Percentiles rank a stretch among this genome's conserved stretches.
phyloP scores from a whole-genome alignment of 2,888 invertebrate genomes.

The Ellobium chinense region DNA sequence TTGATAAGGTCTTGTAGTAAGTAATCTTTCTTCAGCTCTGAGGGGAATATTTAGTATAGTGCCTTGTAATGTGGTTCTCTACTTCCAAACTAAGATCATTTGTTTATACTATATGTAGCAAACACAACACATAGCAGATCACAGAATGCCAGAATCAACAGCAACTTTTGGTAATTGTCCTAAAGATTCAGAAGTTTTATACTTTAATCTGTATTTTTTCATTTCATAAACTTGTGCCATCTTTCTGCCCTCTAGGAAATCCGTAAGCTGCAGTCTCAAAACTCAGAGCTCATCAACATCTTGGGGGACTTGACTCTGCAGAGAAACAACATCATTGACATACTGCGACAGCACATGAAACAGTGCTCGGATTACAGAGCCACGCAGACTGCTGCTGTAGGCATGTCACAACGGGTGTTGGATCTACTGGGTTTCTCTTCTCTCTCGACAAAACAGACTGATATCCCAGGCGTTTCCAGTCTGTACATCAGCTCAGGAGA shows the following conservation, averaged over 20 bases:
- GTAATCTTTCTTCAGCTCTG: too few species aligned
- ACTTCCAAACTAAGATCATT: too few species aligned
- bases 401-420: slow-evolving; percentile 36
- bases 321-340: slow-evolving; percentile 30
- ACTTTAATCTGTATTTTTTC: too few species aligned
- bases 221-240: too few species aligned
- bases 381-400: slow-evolving; percentile 37
- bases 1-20: too few species aligned
- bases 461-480: slow-evolving; percentile 20
- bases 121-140: too few species aligned
- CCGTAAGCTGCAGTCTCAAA: slow-evolving; percentile 30
- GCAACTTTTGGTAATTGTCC: too few species aligned
- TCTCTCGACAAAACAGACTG: background rate
- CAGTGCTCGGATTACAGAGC: slow-evolving; percentile 42
- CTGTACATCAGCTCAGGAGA: slow-evolving; percentile 27
- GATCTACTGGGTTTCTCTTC: slow-evolving; percentile 28
- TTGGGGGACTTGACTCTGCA: slow-evolving; percentile 29
- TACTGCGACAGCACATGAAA: slow-evolving; percentile 45
- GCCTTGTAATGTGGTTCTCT: too few species aligned
- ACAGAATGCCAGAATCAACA: too few species aligned
- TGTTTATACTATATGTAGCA: too few species aligned
- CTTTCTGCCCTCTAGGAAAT: slow-evolving; percentile 28
- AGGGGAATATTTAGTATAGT: too few species aligned
- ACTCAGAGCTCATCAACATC: slow-evolving; percentile 27
- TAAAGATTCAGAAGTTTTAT: too few species aligned